These are phyloP conservation scores for Urosaurus nigricauda DNA, from an alignment of 2,797 vertebrate species.

Conservation along the genomic window DNA sequence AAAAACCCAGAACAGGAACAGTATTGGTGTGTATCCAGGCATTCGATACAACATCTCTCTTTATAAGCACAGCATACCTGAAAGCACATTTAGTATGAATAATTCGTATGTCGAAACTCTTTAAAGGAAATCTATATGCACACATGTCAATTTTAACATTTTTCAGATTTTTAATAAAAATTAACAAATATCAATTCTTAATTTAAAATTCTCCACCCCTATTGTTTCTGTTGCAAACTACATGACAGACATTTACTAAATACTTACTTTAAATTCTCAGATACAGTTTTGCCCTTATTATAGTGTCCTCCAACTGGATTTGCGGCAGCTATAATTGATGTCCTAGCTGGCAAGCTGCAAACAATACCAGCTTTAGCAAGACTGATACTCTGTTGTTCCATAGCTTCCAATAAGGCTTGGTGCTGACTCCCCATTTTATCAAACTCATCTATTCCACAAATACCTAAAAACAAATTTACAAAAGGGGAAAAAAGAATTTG, in stretches of 20 bases:
- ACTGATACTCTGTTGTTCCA: constrained; percentile 99
- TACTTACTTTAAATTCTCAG: constrained; percentile 96
- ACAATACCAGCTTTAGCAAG: constrained; percentile 97
- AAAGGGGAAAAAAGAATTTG: not conserved
- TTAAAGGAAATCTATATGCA: not conserved
- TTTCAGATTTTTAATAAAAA: not conserved
- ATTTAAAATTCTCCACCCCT: not conserved
- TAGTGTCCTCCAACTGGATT: constrained; percentile 97
- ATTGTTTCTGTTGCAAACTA: not conserved
- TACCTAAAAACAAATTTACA: constrained; percentile 77
- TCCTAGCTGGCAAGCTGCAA: constrained; percentile 93
- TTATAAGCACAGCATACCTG: not conserved
- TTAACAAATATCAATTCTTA: not conserved
- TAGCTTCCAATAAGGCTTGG: constrained; percentile 95
- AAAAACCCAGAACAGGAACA: constrained; percentile 32
- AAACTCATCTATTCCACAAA: constrained; percentile 98
- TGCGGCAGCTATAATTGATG: constrained; percentile 94
- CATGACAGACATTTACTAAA: constrained; percentile 36
- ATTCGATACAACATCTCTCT: not conserved
- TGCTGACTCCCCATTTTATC: constrained; percentile 98
- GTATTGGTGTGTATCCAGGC: not conserved
- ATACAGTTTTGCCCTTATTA: constrained; percentile 95
- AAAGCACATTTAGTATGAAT: not conserved
- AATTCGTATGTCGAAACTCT: not conserved
- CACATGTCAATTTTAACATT: not conserved